Conservation (phyloP, 1,140 invertebrate species). For the Trichonephila clavata region DNA sequence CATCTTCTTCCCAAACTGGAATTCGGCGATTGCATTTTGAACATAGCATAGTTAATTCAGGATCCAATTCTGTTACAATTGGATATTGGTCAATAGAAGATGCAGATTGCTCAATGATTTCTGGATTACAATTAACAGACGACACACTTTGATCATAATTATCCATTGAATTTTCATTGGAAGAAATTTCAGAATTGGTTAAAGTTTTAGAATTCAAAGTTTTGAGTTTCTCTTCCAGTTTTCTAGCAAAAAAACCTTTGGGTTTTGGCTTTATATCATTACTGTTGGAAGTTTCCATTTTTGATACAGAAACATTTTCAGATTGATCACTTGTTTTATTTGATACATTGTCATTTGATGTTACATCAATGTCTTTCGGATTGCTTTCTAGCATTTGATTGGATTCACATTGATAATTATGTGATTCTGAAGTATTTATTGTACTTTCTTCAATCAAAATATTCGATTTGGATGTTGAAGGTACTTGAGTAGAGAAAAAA, state of each 20-base stretch:
- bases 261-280: background rate
- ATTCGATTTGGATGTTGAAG: slow-evolving; percentile 72
- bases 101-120: background rate
- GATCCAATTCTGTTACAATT: slow-evolving; percentile 25
- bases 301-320: background rate
- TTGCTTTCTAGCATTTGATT: background rate
- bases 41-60: slow-evolving; percentile 78
- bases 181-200: background rate
- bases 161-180: background rate
- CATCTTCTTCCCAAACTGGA: slow-evolving; percentile 81
- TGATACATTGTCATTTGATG: background rate
- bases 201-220: background rate
- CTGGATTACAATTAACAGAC: background rate
- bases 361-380: background rate
- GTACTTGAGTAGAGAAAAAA: background rate
- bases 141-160: background rate
- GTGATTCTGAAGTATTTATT: background rate
- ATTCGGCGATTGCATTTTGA: slow-evolving; percentile 80
- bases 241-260: slow-evolving; percentile 71
- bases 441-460: background rate
- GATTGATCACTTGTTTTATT: background rate
- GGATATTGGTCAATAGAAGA: background rate
- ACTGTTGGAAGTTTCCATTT: background rate
- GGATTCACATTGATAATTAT: background rate
- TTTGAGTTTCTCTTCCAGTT: slow-evolving; percentile 60